Evolutionary conservation across 2,888 invertebrate species (phyloP).

Genomic region (Leptarthrus brevirostris): DNA sequence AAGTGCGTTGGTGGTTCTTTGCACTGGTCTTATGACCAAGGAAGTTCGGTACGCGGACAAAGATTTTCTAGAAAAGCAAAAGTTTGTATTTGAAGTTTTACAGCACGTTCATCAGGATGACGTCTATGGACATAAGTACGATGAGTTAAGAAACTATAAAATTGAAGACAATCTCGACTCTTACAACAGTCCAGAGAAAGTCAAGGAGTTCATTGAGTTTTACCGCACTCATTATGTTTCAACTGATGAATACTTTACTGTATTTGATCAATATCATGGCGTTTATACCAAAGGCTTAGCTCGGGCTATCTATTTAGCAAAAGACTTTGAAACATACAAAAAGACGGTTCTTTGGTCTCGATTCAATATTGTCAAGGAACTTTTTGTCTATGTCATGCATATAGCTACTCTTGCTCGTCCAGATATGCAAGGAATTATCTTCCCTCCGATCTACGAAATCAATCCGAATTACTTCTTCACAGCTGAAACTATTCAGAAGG

Average conservation of each 20-base stretch:
- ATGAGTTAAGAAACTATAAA: slow-evolving; percentile 72
- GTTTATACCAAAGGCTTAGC: slow-evolving; percentile 74
- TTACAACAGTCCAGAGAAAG: slow-evolving; percentile 72
- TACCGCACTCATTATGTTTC: slow-evolving; percentile 69
- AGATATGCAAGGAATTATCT: slow-evolving; percentile 70
- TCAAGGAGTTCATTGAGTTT: slow-evolving; percentile 70
- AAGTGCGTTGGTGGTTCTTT: slow-evolving; percentile 59
- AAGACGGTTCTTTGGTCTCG: slow-evolving; percentile 78
- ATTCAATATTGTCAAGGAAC: slow-evolving; percentile 72
- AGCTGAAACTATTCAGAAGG: slow-evolving; percentile 69
- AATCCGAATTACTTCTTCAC: slow-evolving; percentile 75
- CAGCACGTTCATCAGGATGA: slow-evolving; percentile 74
- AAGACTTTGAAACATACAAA: slow-evolving; percentile 80
- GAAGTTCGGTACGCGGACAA: slow-evolving; percentile 68
- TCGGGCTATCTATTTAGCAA: slow-evolving; percentile 76
- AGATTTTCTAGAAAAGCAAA: slow-evolving; percentile 68
- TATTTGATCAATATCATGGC: slow-evolving; percentile 60
- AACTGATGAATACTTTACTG: slow-evolving; percentile 61
- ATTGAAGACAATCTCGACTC: slow-evolving; percentile 72
- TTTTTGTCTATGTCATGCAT: slow-evolving; percentile 73
- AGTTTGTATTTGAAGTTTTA: slow-evolving; percentile 69
- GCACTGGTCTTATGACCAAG: slow-evolving; percentile 57
- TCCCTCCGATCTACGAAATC: slow-evolving; percentile 78
- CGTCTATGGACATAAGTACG: slow-evolving; percentile 61
- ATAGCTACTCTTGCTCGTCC: slow-evolving; percentile 72